These are phyloP conservation scores for Neomorphus geoffroyi DNA, from an alignment of 2,797 vertebrate genomes.

Conservation along the genomic window DNA sequence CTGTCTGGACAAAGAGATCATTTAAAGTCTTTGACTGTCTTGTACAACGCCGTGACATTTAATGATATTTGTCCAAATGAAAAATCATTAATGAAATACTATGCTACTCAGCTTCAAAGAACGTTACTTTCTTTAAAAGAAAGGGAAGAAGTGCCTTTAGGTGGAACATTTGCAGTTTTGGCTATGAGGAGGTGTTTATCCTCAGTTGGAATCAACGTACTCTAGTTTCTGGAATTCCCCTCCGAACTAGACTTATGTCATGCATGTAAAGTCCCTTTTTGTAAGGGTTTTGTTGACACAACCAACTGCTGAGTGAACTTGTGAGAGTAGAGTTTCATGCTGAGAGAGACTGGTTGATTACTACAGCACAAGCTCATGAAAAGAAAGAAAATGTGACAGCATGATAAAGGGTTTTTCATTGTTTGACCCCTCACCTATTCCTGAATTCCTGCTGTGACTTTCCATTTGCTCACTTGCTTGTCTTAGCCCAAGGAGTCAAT, in stretches of 20 bases:
- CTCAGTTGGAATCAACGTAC: constrained; percentile 31
- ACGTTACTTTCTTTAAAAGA: neutral
- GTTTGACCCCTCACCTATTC: constrained; percentile 58
- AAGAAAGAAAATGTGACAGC: constrained; percentile 66
- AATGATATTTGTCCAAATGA: neutral
- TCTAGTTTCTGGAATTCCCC: constrained; percentile 22
- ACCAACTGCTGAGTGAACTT: constrained; percentile 74
- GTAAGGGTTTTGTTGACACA: constrained; percentile 73
- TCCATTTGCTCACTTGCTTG: constrained; percentile 54
- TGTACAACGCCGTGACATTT: neutral
- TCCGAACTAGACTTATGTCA: constrained; percentile 53
- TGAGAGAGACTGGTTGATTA: constrained; percentile 69
- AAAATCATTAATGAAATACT: neutral
- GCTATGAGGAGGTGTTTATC: neutral
- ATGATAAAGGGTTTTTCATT: constrained; percentile 64
- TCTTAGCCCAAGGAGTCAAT: neutral
- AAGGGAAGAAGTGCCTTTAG: neutral
- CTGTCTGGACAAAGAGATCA: neutral
- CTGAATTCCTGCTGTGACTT: constrained; percentile 43
- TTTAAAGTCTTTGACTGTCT: neutral
- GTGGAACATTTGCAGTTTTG: neutral
- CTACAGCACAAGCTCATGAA: constrained; percentile 33
- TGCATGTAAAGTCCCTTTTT: constrained; percentile 65
- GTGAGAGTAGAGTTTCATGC: constrained; percentile 62
- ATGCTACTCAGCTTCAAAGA: neutral